Conservation (phyloP, 2,888 invertebrate species). For the Urechis unicinctus region DNA sequence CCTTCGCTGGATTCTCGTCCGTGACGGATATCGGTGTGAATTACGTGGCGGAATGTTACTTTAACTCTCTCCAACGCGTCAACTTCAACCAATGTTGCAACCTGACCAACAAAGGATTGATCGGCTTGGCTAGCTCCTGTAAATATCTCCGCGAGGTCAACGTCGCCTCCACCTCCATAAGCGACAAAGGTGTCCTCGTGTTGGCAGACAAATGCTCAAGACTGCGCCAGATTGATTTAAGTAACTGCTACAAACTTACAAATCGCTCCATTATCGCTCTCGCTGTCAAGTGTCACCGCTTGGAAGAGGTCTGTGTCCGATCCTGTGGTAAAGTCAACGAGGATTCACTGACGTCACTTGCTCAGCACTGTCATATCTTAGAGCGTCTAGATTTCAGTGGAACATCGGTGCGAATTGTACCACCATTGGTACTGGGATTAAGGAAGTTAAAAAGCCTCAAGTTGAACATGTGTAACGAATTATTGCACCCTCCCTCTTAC, state of each 20-base stretch:
- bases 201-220: slow-evolving; percentile 1
- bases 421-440: not conserved
- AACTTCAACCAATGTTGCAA: slow-evolving; percentile 1
- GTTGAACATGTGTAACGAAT: not conserved
- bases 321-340: slow-evolving; percentile 1
- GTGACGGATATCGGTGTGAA: slow-evolving; percentile 4
- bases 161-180: not conserved
- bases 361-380: not conserved
- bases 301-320: not conserved
- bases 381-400: slow-evolving; percentile 1
- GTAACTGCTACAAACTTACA: not conserved
- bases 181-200: not conserved
- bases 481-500: slow-evolving; percentile 1
- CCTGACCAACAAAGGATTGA: not conserved
- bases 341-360: not conserved
- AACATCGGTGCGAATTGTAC: not conserved
- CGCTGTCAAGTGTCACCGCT: not conserved
- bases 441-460: not conserved
- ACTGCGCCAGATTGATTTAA: slow-evolving; percentile 1
- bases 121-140: slow-evolving; percentile 1
- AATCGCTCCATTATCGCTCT: not conserved
- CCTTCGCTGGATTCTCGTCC: slow-evolving; percentile 3
- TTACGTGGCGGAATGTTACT: slow-evolving; percentile 5
- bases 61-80: slow-evolving; percentile 1
- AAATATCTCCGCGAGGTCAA: not conserved